Evolutionary conservation across 1,140 invertebrate species (phyloP), one percentile per base, ranked within the genome.

Genomic region (Drosophila busckii): DNA sequence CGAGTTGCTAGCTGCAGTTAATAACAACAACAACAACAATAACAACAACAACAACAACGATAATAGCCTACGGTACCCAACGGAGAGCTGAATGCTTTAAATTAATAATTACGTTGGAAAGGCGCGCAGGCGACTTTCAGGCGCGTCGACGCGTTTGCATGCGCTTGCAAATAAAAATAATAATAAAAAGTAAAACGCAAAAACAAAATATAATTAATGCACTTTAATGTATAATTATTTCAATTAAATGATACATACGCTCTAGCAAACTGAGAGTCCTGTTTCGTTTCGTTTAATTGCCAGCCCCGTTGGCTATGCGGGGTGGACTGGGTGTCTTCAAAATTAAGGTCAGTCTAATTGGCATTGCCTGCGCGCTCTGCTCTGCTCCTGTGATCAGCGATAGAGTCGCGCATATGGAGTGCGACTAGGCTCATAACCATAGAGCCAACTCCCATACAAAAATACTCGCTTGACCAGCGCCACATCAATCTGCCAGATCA

Each of bases 191-290:
- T n/a, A n/a, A 48, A 49, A 75, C 55, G 71, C 69, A 60, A 66
- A 50, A n/a, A 53, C 65, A 75, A 82, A 75, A 84, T 68, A 84
- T 84, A 84, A 84, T 84, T 84, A 84, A 80, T 84, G 73, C 80
- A 84, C 49, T 84, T n/a, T 84, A 84, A 84, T 84, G 73, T 84
- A 60, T 84, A 84, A 84, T 84, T 84, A 84, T 84, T 84, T 84
- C 80, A 84, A 84, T 84, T 84, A 84, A 84, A 67, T 46, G 49
- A 68, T 68, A 67, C 60, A 37, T 56, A 37, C 12, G 9, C 20
- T 12, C 20, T 20, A 53, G 22, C 17, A 13, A 46, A 22, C 29
- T 54, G 20, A 19, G 35, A 12, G 35, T 34, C 25, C 13, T 20
- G 42, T 65, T 49, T 31, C 38, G 48, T 59, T 29, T 13, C 3